phyloP scores from a whole-genome alignment of 1,140 invertebrate species.

The Lepidurus packardi region DNA sequence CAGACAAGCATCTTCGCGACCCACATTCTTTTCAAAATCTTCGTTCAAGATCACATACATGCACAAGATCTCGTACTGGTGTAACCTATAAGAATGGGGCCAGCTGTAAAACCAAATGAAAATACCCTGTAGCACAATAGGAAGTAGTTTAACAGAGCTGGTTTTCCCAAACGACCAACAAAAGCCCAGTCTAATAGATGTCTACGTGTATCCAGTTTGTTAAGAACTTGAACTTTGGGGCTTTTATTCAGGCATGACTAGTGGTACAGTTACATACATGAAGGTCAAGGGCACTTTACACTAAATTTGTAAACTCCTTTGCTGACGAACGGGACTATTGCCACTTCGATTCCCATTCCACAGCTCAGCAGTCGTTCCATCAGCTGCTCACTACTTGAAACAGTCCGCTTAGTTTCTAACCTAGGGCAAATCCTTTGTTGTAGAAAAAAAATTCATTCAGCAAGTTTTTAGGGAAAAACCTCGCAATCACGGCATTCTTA shows the following conservation, averaged over 20 bases:
- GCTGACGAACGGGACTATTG: background rate
- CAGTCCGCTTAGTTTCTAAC: background rate
- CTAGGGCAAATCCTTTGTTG: background rate
- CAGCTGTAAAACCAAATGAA: background rate
- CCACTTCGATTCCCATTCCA: background rate
- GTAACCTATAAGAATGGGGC: background rate
- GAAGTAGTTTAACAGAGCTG: background rate
- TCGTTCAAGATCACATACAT: background rate
- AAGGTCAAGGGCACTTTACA: background rate
- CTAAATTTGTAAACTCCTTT: no score
- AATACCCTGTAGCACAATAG: background rate
- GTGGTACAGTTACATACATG: background rate
- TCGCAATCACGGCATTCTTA: background rate
- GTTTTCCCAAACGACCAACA: background rate
- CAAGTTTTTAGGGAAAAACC: background rate
- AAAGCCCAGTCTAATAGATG: no score
- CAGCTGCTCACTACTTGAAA: background rate
- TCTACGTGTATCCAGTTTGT: no score
- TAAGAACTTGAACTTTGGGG: no score
- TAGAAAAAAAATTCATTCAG: background rate
- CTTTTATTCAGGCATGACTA: conserved; percentile 2
- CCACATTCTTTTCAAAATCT: background rate
- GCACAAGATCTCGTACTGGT: background rate
- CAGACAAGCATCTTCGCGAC: background rate
- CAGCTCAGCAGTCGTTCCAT: background rate